Percentiles rank a stretch among this genome's conserved stretches.
phyloP scores from a whole-genome alignment of 1,140 invertebrate species.

The Plodia interpunctella region DNA sequence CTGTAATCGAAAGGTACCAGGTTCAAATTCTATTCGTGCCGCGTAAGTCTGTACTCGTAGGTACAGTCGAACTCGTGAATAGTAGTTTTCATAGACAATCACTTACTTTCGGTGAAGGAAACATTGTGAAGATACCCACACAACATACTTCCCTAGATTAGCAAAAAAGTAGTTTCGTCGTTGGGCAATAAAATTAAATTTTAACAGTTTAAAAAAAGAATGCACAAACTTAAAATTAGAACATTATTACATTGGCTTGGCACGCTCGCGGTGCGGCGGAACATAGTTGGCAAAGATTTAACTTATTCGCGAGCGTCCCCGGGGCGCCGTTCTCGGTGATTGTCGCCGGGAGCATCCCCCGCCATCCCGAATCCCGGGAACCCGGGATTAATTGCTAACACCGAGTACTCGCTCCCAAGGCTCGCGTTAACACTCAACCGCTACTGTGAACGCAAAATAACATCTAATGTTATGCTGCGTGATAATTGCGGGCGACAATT shows the following conservation, averaged over 20 bases:
- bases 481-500: slow-evolving; percentile 42
- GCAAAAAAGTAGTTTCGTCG: not conserved
- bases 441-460: slow-evolving; percentile 62
- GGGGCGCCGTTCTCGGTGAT: slow-evolving; percentile 64
- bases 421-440: slow-evolving; percentile 47
- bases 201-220: slow-evolving; percentile 13
- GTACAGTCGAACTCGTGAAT: too few species aligned
- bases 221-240: slow-evolving; percentile 27
- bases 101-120: too few species aligned
- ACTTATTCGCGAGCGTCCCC: slow-evolving; percentile 56
- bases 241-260: slow-evolving; percentile 35
- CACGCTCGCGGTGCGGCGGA: slow-evolving; percentile 16
- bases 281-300: slow-evolving; percentile 69
- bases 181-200: not conserved
- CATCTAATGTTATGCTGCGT: slow-evolving; percentile 56
- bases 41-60: too few species aligned
- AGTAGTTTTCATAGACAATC: too few species aligned
- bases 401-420: slow-evolving; percentile 55
- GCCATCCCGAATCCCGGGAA: slow-evolving; percentile 18
- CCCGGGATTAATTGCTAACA: slow-evolving; percentile 66
- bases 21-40: too few species aligned
- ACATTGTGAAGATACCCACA: too few species aligned
- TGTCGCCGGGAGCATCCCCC: slow-evolving; percentile 58
- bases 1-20: too few species aligned
- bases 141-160: too few species aligned